phyloP scores from a whole-genome alignment of 1,140 invertebrate species.

The Zophobas atratus region DNA sequence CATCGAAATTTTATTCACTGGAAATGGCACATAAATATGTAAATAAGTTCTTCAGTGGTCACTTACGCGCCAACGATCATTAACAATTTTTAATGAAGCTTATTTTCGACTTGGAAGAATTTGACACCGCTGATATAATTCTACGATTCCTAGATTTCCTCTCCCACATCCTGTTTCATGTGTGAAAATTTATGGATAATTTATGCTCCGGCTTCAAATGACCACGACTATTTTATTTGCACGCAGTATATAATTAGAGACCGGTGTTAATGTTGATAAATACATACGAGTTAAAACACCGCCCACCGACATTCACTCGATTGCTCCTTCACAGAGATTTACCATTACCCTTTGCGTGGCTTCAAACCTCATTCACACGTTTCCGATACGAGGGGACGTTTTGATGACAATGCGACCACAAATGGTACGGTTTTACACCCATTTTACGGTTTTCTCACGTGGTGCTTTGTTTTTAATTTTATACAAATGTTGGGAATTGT shows the following conservation, averaged over 20 bases:
- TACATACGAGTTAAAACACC: neutral
- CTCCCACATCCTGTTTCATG: no score
- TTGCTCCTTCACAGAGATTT: neutral
- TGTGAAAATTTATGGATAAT: no score
- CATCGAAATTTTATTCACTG: neutral
- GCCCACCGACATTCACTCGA: conserved; percentile 1
- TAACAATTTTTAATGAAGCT: neutral
- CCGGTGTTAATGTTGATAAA: conserved; percentile 9
- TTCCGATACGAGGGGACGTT: neutral
- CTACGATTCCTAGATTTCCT: no score
- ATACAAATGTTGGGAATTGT: neutral
- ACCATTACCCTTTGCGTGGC: neutral
- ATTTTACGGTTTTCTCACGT: neutral
- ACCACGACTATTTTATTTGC: conserved; percentile 12
- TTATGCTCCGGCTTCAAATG: no score
- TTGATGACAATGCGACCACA: no score
- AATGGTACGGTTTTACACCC: no score
- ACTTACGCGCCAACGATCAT: neutral
- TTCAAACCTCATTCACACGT: conserved; percentile 10
- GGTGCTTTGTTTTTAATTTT: neutral
- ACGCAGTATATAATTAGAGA: conserved; percentile 19
- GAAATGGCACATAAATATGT: neutral
- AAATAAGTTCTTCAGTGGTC: neutral
- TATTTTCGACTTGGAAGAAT: no score
- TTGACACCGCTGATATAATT: no score